Conservation (phyloP, 92 coral and sea anemone species). For the Heliopora coerulea region DNA sequence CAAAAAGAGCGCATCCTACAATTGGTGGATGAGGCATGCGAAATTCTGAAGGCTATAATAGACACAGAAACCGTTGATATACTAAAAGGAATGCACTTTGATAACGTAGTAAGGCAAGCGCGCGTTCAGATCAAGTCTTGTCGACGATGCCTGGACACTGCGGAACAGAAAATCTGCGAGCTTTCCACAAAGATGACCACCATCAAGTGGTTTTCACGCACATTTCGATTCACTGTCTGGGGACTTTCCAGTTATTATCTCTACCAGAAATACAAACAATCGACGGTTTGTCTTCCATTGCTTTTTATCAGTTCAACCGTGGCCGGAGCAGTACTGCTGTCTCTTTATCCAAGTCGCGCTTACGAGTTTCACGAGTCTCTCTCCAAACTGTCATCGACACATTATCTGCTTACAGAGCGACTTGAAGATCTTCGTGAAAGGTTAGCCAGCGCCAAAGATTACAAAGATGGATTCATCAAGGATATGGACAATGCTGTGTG, state of each 20-base stretch:
- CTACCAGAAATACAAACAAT: conserved; percentile 4
- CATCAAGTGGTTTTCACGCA: conserved; percentile 25
- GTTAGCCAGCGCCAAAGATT: conserved; percentile 20
- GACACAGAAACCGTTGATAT: conserved; percentile 14
- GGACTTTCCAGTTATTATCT: neutral
- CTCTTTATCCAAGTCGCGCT: conserved; percentile 18
- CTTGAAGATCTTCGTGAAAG: conserved; percentile 7
- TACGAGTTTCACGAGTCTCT: conserved; percentile 11
- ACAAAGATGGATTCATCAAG: conserved; percentile 11
- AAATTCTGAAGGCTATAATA: neutral
- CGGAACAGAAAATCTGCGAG: conserved; percentile 5
- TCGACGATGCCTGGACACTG: conserved; percentile 9
- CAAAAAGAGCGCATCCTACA: conserved; percentile 12
- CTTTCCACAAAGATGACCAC: conserved; percentile 12
- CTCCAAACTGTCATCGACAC: neutral
- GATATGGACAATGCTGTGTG: too few species aligned
- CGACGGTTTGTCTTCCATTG: too few species aligned
- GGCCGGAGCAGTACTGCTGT: neutral
- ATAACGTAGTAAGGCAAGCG: conserved; percentile 15
- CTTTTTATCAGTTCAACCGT: neutral
- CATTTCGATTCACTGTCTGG: neutral
- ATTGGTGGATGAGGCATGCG: conserved; percentile 9
- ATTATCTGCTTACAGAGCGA: neutral
- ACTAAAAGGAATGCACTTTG: conserved; percentile 28
- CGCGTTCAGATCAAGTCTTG: neutral